Evolutionary conservation across 2,113 vertebrate species (phyloP).

Genomic region (Lophotis ruficrista): DNA sequence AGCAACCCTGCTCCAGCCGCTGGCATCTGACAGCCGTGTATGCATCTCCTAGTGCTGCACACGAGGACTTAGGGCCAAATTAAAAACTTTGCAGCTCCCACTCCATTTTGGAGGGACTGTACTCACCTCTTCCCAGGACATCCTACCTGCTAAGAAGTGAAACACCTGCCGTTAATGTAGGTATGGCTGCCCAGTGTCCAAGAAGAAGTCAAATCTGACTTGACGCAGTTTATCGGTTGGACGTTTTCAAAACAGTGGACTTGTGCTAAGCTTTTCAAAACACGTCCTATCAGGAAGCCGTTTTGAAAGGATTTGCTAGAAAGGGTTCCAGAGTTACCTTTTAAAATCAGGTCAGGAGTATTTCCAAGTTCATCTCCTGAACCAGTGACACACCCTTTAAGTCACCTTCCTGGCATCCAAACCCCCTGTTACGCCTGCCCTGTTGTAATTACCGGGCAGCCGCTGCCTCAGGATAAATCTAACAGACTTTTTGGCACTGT

Average conservation of each 20-base stretch:
- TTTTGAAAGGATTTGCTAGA: no score
- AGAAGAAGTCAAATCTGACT: neutral
- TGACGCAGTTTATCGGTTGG: neutral
- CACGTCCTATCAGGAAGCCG: neutral
- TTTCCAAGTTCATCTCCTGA: neutral
- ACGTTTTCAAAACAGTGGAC: neutral
- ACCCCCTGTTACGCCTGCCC: conserved; percentile 55
- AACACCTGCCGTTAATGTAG: neutral
- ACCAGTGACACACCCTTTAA: neutral
- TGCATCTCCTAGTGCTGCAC: neutral
- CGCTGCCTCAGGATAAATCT: conserved; percentile 79
- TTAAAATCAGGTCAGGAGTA: neutral
- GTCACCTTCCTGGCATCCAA: neutral
- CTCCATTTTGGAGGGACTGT: neutral
- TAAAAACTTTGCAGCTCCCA: neutral
- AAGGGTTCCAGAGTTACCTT: neutral
- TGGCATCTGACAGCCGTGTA: fast-evolving
- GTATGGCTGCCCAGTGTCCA: neutral
- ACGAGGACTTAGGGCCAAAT: neutral
- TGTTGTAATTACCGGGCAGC: conserved; percentile 78
- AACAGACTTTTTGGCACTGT: conserved; percentile 78
- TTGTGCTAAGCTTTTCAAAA: neutral
- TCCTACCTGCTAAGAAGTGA: neutral
- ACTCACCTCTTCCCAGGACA: neutral
- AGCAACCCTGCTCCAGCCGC: neutral